Evolutionary conservation across 1,140 invertebrate genomes (phyloP).

Genomic region (Calephelis nemesis): DNA sequence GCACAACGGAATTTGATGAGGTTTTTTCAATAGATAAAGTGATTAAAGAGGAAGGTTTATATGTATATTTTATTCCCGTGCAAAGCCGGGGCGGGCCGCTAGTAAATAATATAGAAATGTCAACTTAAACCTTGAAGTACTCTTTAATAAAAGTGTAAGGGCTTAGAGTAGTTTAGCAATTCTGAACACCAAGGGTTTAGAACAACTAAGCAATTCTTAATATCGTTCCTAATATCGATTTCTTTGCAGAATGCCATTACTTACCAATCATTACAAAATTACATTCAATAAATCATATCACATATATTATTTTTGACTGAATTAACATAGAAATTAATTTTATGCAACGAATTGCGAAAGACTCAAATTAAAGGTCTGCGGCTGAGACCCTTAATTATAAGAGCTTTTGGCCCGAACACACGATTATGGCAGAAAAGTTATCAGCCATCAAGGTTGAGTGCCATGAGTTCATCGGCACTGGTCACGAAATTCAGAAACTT

Average conservation of each 20-base stretch:
- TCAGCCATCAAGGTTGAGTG: conserved; percentile 21
- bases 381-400: conserved; percentile 34
- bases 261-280: background rate
- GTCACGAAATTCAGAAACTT: conserved; percentile 19
- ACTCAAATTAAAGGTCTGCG: conserved; percentile 9
- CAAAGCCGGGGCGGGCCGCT: no score
- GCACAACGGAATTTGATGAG: no score
- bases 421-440: conserved; percentile 29
- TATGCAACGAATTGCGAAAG: conserved; percentile 13
- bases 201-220: background rate
- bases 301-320: conserved; percentile 17
- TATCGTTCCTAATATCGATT: background rate
- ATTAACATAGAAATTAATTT: conserved; percentile 19
- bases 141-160: no score
- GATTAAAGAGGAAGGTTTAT: no score
- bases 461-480: conserved; percentile 15
- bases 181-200: no score
- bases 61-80: no score
- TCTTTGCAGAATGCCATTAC: no score
- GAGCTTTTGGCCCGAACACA: conserved; percentile 35
- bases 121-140: no score
- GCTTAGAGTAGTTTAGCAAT: no score
- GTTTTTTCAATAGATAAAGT: no score
- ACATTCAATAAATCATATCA: conserved; percentile 3
- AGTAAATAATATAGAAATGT: no score